Evolutionary conservation across 2,888 invertebrate species (phyloP).

Genomic region (Hoplodrina blanda): DNA sequence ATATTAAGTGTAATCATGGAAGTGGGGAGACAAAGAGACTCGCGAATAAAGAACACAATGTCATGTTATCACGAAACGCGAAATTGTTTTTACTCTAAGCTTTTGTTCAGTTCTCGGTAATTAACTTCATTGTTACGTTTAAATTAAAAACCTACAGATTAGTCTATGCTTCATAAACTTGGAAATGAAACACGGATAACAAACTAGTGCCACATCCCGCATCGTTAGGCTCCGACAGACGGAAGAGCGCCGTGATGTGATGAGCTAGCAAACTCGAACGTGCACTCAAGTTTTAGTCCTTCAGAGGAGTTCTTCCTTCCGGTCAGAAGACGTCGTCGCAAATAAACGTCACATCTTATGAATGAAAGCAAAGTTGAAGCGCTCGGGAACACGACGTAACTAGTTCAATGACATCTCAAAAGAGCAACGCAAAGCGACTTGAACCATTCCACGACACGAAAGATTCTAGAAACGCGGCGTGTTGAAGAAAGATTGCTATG

Average conservation of each 20-base stretch:
- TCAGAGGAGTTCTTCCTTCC: constrained; percentile 23
- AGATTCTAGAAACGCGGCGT: constrained; percentile 46
- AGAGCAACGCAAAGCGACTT: constrained; percentile 41
- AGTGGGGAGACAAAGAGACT: constrained; percentile 49
- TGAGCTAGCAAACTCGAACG: constrained; percentile 40
- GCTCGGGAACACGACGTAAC: constrained; percentile 27
- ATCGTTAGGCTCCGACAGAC: constrained; percentile 22
- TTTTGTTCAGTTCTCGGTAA: constrained; percentile 50
- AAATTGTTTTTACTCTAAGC: constrained; percentile 54
- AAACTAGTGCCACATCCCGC: constrained; percentile 28
- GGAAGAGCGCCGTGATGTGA: constrained; percentile 12
- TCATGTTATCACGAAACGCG: constrained; percentile 43
- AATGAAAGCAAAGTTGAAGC: constrained; percentile 30
- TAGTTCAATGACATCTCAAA: constrained; percentile 49
- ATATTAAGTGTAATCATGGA: constrained; percentile 42
- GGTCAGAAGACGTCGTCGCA: constrained; percentile 21
- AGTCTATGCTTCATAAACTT: constrained; percentile 31
- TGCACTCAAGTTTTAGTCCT: constrained; percentile 37
- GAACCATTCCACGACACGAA: constrained; percentile 40
- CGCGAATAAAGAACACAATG: constrained; percentile 54
- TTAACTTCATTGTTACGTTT: constrained; percentile 51
- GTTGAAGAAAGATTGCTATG: constrained; percentile 58
- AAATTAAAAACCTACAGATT: constrained; percentile 52
- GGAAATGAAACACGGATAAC: constrained; percentile 14
- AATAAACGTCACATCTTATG: constrained; percentile 42